These are phyloP conservation scores for Nomada ferruginata DNA, from an alignment of 2,888 invertebrate genomes.

Conservation along the genomic window DNA sequence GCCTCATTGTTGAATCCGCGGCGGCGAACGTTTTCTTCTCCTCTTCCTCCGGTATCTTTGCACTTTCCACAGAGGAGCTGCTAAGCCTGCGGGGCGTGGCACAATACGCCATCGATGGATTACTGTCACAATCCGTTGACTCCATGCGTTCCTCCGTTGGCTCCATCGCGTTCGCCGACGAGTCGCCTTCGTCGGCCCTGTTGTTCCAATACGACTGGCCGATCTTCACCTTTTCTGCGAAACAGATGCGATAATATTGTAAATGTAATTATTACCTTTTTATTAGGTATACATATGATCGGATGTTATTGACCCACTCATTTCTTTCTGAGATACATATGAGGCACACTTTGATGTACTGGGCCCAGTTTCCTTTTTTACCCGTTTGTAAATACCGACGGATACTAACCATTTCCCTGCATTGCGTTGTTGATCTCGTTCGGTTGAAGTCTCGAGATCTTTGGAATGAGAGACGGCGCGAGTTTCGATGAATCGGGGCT, in stretches of 20 bases:
- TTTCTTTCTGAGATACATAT: no score
- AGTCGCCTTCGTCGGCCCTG: constrained; percentile 72
- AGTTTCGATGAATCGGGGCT: constrained; percentile 75
- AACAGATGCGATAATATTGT: neutral
- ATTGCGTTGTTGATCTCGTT: constrained; percentile 87
- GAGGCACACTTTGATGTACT: no score
- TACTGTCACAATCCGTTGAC: constrained; percentile 78
- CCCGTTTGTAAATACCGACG: neutral
- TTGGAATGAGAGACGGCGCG: constrained; percentile 86
- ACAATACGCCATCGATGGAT: constrained; percentile 79
- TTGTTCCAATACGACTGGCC: constrained; percentile 77
- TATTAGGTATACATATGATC: no score
- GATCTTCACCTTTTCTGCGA: constrained; percentile 67
- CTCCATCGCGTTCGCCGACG: constrained; percentile 72
- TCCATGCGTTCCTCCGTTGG: constrained; percentile 74
- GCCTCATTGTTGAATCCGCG: constrained; percentile 80
- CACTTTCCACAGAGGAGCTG: constrained; percentile 82
- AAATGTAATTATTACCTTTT: neutral
- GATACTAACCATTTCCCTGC: constrained; percentile 74
- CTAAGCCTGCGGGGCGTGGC: constrained; percentile 81
- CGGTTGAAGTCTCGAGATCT: constrained; percentile 87
- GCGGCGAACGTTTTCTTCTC: constrained; percentile 80
- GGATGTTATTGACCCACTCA: no score
- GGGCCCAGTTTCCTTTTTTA: no score
- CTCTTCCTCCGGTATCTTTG: constrained; percentile 81